A percentile compares a stretch with the other conserved stretches of the same genome.
Conservation (phyloP, 1,140 invertebrate genomes). For the Aphaenogaster rudis region DNA sequence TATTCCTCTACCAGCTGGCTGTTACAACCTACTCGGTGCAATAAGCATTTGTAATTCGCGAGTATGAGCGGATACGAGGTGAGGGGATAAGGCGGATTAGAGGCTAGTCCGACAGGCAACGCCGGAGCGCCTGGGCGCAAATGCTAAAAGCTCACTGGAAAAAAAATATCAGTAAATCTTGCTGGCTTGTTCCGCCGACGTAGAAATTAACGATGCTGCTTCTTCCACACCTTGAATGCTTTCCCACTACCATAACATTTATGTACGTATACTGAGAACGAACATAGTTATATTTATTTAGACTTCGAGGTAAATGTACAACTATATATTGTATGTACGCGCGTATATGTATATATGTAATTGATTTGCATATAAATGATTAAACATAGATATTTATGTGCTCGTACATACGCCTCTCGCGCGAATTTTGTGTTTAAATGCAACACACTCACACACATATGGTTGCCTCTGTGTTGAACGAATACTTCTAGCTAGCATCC, state of each 20-base stretch:
- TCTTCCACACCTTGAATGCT: conserved; percentile 36
- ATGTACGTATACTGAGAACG: background rate
- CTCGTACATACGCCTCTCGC: background rate
- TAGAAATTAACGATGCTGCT: conserved; percentile 79
- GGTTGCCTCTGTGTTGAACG: background rate
- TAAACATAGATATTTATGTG: conserved; percentile 28
- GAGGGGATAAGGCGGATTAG: conserved; percentile 43
- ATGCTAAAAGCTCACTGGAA: conserved; percentile 77
- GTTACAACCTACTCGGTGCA: conserved; percentile 73
- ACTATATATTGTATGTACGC: background rate
- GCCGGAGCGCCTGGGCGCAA: conserved; percentile 44
- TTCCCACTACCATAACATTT: background rate
- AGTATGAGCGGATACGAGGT: conserved; percentile 44
- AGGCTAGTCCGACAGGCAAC: background rate
- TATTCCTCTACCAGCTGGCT: conserved; percentile 69
- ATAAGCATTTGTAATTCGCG: conserved; percentile 78
- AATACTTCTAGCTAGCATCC: conserved; percentile 43
- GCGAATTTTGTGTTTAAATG: conserved; percentile 24
- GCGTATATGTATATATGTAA: background rate
- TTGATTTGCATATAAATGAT: conserved; percentile 32
- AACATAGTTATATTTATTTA: conserved; percentile 12
- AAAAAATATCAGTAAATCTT: conserved; percentile 80
- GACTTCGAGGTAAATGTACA: background rate
- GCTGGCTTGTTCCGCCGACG: conserved; percentile 71
- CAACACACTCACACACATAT: background rate